These are phyloP conservation scores for Macrosteles quadrilineatus DNA, from an alignment of 1,140 invertebrate species.

Conservation along the genomic window DNA sequence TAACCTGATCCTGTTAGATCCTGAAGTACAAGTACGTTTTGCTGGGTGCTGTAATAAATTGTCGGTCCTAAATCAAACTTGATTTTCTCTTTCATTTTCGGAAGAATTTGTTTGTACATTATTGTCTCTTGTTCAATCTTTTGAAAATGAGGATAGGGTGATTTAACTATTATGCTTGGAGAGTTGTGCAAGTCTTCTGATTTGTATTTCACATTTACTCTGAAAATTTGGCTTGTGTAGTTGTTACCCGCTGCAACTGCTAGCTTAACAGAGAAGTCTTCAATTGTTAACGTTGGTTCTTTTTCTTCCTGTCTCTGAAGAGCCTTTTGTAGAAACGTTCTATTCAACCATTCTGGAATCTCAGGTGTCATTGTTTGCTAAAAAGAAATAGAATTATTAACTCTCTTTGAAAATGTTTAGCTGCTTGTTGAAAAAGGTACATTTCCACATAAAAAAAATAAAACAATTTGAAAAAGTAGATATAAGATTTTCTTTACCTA, in stretches of 20 bases:
- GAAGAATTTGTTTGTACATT: background rate
- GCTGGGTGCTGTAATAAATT: no score
- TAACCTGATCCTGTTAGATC: no score
- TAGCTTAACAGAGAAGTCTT: background rate
- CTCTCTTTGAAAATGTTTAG: no score
- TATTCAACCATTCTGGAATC: background rate
- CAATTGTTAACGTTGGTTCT: background rate
- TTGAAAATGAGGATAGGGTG: background rate
- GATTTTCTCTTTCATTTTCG: background rate
- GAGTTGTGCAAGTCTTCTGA: background rate
- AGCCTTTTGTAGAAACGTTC: background rate
- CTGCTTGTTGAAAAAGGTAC: no score
- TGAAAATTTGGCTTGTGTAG: background rate
- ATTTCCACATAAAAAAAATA: no score
- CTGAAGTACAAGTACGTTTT: no score
- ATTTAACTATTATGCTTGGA: background rate
- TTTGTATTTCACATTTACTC: background rate
- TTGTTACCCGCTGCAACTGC: background rate
- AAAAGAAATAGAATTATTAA: no score
- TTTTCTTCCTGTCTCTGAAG: slow-evolving; percentile 1
- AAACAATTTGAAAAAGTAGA: no score
- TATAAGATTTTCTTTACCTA: no score
- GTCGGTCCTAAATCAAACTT: no score
- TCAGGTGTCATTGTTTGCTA: no score
- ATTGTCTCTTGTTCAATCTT: background rate